Base-by-base conservation (phyloP, 2,888 invertebrate genomes). In the Deilephila elpenor region DNA sequence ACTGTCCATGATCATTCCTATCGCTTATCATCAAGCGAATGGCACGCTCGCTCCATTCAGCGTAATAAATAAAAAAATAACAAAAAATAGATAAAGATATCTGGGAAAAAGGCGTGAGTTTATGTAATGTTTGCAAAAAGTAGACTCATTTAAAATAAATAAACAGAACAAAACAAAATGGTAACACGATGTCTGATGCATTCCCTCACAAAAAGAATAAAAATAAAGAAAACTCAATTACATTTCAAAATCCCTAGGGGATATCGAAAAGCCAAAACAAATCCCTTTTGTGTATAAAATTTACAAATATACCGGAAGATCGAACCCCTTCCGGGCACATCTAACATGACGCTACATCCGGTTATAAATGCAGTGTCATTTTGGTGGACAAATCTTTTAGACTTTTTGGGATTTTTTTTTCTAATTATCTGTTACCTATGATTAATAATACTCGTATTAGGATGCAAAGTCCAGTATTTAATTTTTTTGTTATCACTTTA, bases 311-410 rank as follows among this genome's bases (percentile, higher is more conserved):
- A 74, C 78, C 79, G 83, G 79, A 83, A 73, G 72, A 71, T 32
- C 64, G 75, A 73, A 62, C 61, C 75, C 77, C 80, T 82, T 83
- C 82, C 84, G 81, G 75, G 59, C 74, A 73, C 75, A 74, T 73
- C 80, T 79, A 80, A 80, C 76, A 83, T 80, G 82, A 78, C 77
- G 74, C 79, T 71, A 76, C 67, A 75, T 82, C 79, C 80, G 78
- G 79, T 73, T 76, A 76, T 73, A 74, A 17, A n/a, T 44, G 29
- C 32, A 70, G 7, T 8, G 71, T 61, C 20, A 29, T 72, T 62
- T 56, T 34, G 56, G 3, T 56, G 32, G n/a, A 29, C 5, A 20
- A n/a, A 56, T 56, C 1, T 5, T 44, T 44, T 44, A 1, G 2
- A 44, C 11, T 11, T 14, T 3, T 44, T 44, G 2, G 11, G 44